Base-by-base conservation (phyloP, 1,140 invertebrate species). In the Lasioglossum albipes region DNA sequence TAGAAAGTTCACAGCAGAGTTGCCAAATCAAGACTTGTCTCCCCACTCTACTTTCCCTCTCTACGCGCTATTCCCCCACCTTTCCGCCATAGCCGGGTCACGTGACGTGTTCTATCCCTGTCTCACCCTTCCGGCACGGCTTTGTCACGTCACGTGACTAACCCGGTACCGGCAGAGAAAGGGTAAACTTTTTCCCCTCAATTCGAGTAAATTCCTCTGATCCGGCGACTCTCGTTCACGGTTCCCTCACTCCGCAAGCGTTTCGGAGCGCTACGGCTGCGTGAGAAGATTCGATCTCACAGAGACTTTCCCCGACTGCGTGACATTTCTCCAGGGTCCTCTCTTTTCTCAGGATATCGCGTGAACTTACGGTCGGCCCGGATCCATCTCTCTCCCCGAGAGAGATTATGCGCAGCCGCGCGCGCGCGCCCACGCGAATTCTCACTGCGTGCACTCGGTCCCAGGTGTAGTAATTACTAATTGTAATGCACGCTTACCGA, bases 391-490 rank as follows among this genome's bases (percentile, higher is more conserved):
- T 79, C 76, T 72, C 76, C 52, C 45, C 20, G 31, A 49, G 45
- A 49, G 45, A 49, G 45, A 49, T 22, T 42, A 64, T 73, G 65
- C 66, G 16, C 22, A 1, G 27, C 27, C 27, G 66, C 5, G 18
- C 49, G 27, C 10, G 49, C 10, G 49, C 77, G 77, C 77, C 77
- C 70, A 79, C 77, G 62, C 22, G 45, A 62, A 62, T 66, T 74
- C 66, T 59, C 77, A 74, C 45, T 36, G 16, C 18, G 76, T 42
- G 73, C 70, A 45, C 42, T 57, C 62, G 77, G 73, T 66, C 77
- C 36, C 36, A 36, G 70, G 6, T 74, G 77, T 79, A 79, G 77
- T 79, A 79, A 79, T 79, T 79, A 79, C 77, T 79, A 74, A 79
- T 79, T 79, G 77, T 79, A 79, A 74, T 79, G 73, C 77, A 66